Evolutionary conservation across 1,140 invertebrate species (phyloP).

Genomic region (Drosophila arawakana): DNA sequence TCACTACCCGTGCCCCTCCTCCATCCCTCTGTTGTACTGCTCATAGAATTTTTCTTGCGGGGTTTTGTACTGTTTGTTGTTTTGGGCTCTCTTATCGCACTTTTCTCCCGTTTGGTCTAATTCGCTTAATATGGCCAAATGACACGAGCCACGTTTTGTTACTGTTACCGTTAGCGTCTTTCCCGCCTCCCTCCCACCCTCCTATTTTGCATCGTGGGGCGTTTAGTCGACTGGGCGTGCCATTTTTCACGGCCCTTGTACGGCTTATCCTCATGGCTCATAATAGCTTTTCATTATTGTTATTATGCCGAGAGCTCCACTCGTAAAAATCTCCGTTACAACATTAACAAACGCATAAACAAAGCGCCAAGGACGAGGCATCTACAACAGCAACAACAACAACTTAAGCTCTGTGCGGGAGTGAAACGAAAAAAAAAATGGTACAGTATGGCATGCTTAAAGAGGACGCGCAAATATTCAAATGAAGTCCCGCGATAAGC

Average conservation of each 20-base stretch:
- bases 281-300: slow-evolving; percentile 84
- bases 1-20: neutral
- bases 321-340: slow-evolving; percentile 83
- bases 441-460: slow-evolving; percentile 29
- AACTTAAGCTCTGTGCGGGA: slow-evolving; percentile 37
- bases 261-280: slow-evolving; percentile 71
- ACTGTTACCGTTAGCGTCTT: neutral
- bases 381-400: slow-evolving; percentile 3
- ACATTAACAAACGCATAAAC: slow-evolving; percentile 84
- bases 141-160: slow-evolving; percentile 58
- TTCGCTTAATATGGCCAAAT: slow-evolving; percentile 82
- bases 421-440: slow-evolving; percentile 23
- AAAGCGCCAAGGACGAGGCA: slow-evolving; percentile 50
- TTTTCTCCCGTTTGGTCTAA: slow-evolving; percentile 47
- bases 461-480: slow-evolving; percentile 72
- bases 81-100: slow-evolving; percentile 21
- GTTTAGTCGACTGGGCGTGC: slow-evolving; percentile 54
- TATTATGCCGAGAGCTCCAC: slow-evolving; percentile 73
- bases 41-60: neutral
- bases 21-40: neutral
- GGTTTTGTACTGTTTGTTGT: slow-evolving; percentile 6
- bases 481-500: slow-evolving; percentile 84
- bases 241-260: slow-evolving; percentile 65
- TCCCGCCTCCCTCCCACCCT: neutral
- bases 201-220: neutral